Percentiles rank a stretch among this genome's conserved stretches.
phyloP scores from a whole-genome alignment of 2,797 vertebrate genomes.

The Rachycentron canadum region DNA sequence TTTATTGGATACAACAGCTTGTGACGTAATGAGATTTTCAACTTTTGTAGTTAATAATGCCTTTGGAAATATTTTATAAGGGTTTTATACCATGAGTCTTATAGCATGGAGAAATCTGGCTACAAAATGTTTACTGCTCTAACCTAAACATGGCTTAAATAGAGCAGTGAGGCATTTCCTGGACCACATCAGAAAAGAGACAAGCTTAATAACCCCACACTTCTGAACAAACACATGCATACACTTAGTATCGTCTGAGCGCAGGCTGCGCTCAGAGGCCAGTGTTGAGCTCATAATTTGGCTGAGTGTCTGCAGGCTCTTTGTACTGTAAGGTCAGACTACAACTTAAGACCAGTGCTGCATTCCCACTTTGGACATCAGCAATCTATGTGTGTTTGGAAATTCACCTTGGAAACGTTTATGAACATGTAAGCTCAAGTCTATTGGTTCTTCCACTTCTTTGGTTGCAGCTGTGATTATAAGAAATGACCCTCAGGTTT shows the following conservation, averaged over 20 bases:
- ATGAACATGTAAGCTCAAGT: slow-evolving; percentile 31
- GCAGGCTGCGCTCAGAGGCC: slow-evolving; percentile 63
- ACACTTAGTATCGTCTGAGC: slow-evolving; percentile 71
- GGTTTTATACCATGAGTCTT: slow-evolving; percentile 49
- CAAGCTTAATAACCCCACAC: slow-evolving; percentile 76
- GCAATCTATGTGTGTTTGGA: slow-evolving; percentile 63
- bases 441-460: slow-evolving; percentile 45
- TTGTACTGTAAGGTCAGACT: slow-evolving; percentile 65
- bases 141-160: slow-evolving; percentile 75
- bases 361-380: slow-evolving; percentile 61
- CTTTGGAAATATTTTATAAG: slow-evolving; percentile 52
- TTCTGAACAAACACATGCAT: slow-evolving; percentile 79
- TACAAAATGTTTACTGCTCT: slow-evolving; percentile 75
- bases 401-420: slow-evolving; percentile 65
- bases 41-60: slow-evolving; percentile 57
- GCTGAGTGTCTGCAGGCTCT: slow-evolving; percentile 74
- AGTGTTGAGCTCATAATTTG: slow-evolving; percentile 85
- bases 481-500: slow-evolving; percentile 38
- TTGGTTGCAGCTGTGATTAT: slow-evolving; percentile 32
- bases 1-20: slow-evolving; percentile 39
- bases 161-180: slow-evolving; percentile 75
- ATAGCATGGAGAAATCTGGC: slow-evolving; percentile 59
- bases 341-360: slow-evolving; percentile 46
- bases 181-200: slow-evolving; percentile 81
- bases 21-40: slow-evolving; percentile 55